Evolutionary conservation across 2,113 vertebrate genomes (phyloP).

Genomic region (Rhegmatorhina hoffmannsi): DNA sequence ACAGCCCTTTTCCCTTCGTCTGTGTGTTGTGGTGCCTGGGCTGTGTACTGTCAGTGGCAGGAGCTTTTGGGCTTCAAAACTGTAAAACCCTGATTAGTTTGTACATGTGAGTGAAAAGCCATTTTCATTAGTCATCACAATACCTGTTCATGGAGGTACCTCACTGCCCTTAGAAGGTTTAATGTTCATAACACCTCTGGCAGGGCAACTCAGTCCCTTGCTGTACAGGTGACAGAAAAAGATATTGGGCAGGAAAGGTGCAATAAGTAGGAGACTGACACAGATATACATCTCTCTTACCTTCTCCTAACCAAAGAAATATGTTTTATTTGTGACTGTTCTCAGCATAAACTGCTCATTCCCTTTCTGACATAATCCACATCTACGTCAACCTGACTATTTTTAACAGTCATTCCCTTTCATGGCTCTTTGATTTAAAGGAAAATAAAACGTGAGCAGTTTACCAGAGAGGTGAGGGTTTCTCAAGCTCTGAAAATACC

Average conservation of each 20-base stretch:
- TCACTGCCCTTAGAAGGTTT: background rate
- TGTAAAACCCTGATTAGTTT: constrained; percentile 5
- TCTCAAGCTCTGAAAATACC: background rate
- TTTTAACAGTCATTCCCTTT: background rate
- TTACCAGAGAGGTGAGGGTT: background rate
- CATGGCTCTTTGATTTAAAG: background rate
- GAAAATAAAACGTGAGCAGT: background rate
- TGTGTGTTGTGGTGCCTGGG: background rate
- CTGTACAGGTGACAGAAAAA: background rate
- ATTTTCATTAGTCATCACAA: background rate
- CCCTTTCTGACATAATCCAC: background rate
- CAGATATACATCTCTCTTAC: background rate
- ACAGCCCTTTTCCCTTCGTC: constrained; percentile 54
- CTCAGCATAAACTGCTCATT: background rate
- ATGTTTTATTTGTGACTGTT: background rate
- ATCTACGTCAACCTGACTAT: background rate
- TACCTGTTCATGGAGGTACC: background rate
- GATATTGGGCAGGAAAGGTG: background rate
- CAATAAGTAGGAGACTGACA: background rate
- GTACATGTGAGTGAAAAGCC: background rate
- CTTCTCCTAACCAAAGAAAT: background rate
- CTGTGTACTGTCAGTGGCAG: background rate
- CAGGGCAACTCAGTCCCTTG: background rate
- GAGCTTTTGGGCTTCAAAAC: background rate
- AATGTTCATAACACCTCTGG: background rate